Evolutionary conservation across 2,797 vertebrate genomes (phyloP), one percentile per base, ranked within the genome.

Genomic region (Craterocephalus amniculus): DNA sequence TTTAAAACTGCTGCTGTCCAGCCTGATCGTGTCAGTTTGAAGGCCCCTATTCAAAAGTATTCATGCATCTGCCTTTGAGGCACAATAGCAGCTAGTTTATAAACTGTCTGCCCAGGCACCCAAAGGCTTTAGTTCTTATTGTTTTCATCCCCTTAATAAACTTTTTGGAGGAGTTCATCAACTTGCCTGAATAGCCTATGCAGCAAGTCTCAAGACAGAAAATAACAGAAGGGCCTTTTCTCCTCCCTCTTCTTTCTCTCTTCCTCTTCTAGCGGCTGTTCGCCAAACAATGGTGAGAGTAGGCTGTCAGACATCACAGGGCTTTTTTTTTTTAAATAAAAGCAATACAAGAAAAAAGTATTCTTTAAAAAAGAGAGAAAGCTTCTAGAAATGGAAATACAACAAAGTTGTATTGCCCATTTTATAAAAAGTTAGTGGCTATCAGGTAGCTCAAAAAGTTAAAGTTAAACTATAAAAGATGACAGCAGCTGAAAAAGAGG

Each of bases 141-240:
- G 98, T 96, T 96, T 95, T 94, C 88, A 78, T 91, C 85, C 94
- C 95, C 97, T 99, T 99, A 99, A 99, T 99, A 99, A 98, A 98
- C 98, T 98, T 98, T 99, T 97, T 96, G 95, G 96, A 96, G 96
- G 97, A 99, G 98, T 99, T 98, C 96, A 99, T 99, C 97, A 98
- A 97, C 95, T 95, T 90, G 92, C 93, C 94, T 98, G 96, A 98
- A 97, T 98, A 92, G 96, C 92, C 95, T 92, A 95, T 95, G 95
- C 92, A 94, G 95, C 94, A 84, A 96, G 97, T 96, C 96, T 96
- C 93, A 95, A 95, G 92, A 95, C 91, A 90, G 90, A 94, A 92
- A 95, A 95, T 94, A 96, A 96, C 96, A 97, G 96, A 97, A 94
- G 94, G 95, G 87, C 93, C 91, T 93, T 93, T 88, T 76, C 77